These are phyloP conservation scores for Drosophila imparisetae DNA, from an alignment of 2,888 invertebrate genomes.

Conservation along the genomic window DNA sequence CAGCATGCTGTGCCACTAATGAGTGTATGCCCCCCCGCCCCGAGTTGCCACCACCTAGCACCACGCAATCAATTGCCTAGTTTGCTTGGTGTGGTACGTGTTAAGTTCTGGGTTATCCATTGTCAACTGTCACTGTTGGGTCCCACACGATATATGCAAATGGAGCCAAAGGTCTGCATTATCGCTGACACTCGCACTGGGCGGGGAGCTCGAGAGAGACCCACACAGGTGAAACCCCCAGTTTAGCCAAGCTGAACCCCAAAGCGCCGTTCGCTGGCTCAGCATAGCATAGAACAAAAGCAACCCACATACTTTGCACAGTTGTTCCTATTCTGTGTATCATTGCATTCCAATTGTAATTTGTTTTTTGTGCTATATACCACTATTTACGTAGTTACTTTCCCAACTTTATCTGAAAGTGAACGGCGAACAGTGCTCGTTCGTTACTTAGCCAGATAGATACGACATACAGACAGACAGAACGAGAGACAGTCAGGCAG, in stretches of 20 bases:
- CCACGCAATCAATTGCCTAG: slow-evolving; percentile 14
- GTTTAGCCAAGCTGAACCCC: slow-evolving; percentile 39
- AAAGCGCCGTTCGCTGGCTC: slow-evolving; percentile 41
- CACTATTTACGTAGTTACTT: slow-evolving; percentile 61
- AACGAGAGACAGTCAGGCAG: slow-evolving; percentile 24
- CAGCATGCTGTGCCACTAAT: slow-evolving; percentile 54
- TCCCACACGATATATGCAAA: slow-evolving; percentile 66
- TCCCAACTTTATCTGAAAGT: slow-evolving; percentile 77
- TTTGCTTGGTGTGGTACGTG: slow-evolving; percentile 40
- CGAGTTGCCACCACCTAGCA: neutral
- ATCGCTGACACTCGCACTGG: slow-evolving; percentile 35
- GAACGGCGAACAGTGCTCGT: slow-evolving; percentile 64
- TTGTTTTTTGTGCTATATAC: slow-evolving; percentile 55
- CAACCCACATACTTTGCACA: slow-evolving; percentile 57
- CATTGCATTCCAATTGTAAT: slow-evolving; percentile 78
- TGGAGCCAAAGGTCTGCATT: slow-evolving; percentile 46
- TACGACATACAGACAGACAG: slow-evolving; percentile 5
- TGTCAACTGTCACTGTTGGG: slow-evolving; percentile 51
- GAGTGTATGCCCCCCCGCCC: slow-evolving; percentile 27
- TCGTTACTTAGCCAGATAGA: slow-evolving; percentile 50
- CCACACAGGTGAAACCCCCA: slow-evolving; percentile 40
- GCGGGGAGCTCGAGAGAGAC: slow-evolving; percentile 4
- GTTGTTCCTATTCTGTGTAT: slow-evolving; percentile 55
- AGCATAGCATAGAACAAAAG: slow-evolving; percentile 57
- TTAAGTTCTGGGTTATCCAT: slow-evolving; percentile 34